Evolutionary conservation across 2,797 vertebrate genomes (phyloP).

Genomic region (Diplodus sargus): DNA sequence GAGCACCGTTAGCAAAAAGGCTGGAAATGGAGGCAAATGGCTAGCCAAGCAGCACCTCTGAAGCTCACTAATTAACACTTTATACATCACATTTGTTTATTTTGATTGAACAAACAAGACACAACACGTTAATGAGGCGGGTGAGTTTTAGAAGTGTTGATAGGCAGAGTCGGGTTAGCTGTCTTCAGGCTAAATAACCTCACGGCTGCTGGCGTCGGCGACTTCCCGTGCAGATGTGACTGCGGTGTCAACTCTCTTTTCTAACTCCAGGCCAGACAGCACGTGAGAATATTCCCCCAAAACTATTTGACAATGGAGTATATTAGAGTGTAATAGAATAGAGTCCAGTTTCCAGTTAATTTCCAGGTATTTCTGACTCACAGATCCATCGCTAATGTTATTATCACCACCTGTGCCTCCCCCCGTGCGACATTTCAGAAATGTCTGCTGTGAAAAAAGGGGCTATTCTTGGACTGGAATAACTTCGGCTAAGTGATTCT

Average conservation of each 20-base stretch:
- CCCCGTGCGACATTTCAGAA: not conserved
- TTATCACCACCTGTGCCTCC: constrained; percentile 8
- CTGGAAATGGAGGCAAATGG: too few relatives aligned
- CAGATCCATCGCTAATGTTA: not conserved
- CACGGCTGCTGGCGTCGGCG: not conserved
- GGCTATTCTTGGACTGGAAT: not conserved
- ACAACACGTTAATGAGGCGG: not conserved
- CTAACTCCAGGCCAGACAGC: not conserved
- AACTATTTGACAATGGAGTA: not conserved
- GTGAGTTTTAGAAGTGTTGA: not conserved
- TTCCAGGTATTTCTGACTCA: not conserved
- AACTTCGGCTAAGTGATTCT: not conserved
- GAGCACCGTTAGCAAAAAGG: too few relatives aligned
- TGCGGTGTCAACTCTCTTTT: not conserved
- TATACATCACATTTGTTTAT: not conserved
- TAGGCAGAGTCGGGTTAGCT: not conserved
- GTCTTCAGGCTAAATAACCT: not conserved
- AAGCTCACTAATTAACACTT: not conserved
- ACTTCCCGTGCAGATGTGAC: too few relatives aligned
- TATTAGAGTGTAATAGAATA: not conserved
- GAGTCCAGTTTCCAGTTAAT: not conserved
- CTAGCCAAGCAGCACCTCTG: not conserved
- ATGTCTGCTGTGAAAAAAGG: constrained; percentile 7
- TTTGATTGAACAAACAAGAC: not conserved
- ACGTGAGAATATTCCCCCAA: not conserved